Base-by-base conservation (phyloP, 2,888 invertebrate genomes). In the Hemicrepidius hirtus region DNA sequence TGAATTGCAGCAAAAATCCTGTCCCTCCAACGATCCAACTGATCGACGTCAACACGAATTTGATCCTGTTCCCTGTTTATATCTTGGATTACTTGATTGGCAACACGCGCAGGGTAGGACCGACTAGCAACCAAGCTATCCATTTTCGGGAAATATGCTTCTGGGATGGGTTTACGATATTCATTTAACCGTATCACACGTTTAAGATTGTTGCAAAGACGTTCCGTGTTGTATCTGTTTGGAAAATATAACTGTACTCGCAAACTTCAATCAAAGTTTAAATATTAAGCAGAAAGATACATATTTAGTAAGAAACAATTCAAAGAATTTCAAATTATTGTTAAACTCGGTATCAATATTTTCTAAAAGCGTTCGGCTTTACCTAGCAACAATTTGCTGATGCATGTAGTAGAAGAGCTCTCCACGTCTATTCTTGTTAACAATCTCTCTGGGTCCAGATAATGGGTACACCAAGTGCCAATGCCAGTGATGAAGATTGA, bases 401-500 rank as follows among this genome's bases (percentile, higher is more conserved):
- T 9, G 37, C 2, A 37, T 4, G 2, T 12, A 37, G 10, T 37
- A 37, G 2, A 9, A 12, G 10, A 12, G 37, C 10, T 37, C 37
- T 2, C 12, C 12, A 4, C 12, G 3, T 37, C 94, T 89, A 82
- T 95, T 92, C 83, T 95, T 95, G 59, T 88, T 88, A 4, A 95
- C 94, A 46, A 94, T 90, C 37, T 87, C 85, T 59, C 80, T 80
- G 0, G 90, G 86, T 0, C 92, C 90, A 77, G 92, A 92, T 84
- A 92, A 92, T 0, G 95, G 95, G 84, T 95, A 96, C 0, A 96
- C 95, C 77, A 96, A 88, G 85, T 96, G 96, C 96, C 95, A 96
- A 84, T 96, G 95, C 95, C 96, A 96, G 84, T 96, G 96, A 84
- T 96, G 96, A 57, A 94, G 91, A 86, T 96, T 96, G 78, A 96